A percentile compares a stretch with the other conserved stretches of the same genome.
phyloP scores from a whole-genome alignment of 2,113 vertebrate genomes.

The Anhinga rufa region DNA sequence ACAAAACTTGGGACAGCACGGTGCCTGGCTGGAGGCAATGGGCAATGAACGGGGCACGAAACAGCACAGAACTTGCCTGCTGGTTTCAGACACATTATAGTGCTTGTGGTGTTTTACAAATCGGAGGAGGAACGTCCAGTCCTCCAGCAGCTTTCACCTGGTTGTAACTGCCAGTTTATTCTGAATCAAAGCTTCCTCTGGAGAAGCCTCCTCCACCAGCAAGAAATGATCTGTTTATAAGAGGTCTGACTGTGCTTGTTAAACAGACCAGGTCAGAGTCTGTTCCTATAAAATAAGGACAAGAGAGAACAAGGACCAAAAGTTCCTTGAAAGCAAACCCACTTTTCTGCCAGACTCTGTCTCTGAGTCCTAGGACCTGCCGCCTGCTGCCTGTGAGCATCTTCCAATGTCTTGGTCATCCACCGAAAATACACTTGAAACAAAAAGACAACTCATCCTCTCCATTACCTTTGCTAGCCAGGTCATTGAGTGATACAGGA shows the following conservation, averaged over 20 bases:
- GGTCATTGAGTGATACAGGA: not conserved
- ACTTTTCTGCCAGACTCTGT: not conserved
- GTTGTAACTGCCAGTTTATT: not conserved
- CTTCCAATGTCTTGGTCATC: not conserved
- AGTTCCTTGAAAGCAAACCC: not conserved
- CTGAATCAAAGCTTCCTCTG: not conserved
- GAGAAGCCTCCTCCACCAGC: not conserved
- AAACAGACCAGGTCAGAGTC: not conserved
- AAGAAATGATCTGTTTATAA: not conserved
- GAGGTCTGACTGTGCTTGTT: not conserved
- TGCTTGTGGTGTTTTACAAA: not conserved
- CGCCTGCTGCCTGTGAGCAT: not conserved
- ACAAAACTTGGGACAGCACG: not conserved
- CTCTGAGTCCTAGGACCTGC: not conserved
- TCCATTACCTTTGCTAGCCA: not conserved
- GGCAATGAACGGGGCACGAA: not conserved
- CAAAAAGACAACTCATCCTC: not conserved
- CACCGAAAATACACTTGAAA: not conserved
- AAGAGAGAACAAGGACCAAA: not conserved
- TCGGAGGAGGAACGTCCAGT: not conserved
- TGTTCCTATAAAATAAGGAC: not conserved
- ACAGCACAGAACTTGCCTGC: not conserved
- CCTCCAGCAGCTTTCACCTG: not conserved
- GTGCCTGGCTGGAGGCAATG: not conserved
- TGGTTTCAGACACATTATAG: not conserved